Conservation (phyloP, 2,797 vertebrate species). For the Sternotherus odoratus region DNA sequence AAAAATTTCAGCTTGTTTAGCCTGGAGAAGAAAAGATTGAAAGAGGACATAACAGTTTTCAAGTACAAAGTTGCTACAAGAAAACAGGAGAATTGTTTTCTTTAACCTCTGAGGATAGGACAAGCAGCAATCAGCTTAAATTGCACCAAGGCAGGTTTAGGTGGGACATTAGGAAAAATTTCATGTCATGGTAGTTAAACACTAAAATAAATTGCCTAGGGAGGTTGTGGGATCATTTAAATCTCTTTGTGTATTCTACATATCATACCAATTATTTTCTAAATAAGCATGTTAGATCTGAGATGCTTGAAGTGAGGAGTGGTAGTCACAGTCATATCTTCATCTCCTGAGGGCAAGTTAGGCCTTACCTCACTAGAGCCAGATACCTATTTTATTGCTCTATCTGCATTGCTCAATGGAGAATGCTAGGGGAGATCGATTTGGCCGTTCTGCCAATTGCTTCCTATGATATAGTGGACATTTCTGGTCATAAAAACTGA, state of each 20-base stretch:
- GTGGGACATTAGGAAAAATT: too few species aligned
- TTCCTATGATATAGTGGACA: neutral
- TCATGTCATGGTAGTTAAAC: too few species aligned
- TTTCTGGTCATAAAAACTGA: neutral
- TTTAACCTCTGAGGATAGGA: too few species aligned
- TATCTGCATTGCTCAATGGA: neutral
- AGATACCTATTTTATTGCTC: neutral
- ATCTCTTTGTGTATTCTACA: neutral
- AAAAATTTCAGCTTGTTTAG: too few species aligned
- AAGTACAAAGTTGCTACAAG: too few species aligned
- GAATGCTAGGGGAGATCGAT: neutral
- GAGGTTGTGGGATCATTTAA: neutral
- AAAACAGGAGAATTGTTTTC: too few species aligned
- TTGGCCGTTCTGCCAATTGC: neutral
- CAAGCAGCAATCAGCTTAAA: too few species aligned
- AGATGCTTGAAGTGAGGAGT: neutral
- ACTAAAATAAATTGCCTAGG: too few species aligned
- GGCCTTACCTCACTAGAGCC: neutral
- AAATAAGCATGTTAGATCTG: neutral
- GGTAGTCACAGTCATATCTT: neutral
- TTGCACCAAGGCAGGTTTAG: too few species aligned
- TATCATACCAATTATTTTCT: neutral
- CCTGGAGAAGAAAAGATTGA: too few species aligned
- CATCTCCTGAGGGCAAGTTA: slow-evolving; percentile 8
- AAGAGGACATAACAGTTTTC: too few species aligned